Evolutionary conservation across 2,797 vertebrate genomes (phyloP), one percentile per base, ranked within the genome.

Genomic region (Myoxocephalus aenaeus): DNA sequence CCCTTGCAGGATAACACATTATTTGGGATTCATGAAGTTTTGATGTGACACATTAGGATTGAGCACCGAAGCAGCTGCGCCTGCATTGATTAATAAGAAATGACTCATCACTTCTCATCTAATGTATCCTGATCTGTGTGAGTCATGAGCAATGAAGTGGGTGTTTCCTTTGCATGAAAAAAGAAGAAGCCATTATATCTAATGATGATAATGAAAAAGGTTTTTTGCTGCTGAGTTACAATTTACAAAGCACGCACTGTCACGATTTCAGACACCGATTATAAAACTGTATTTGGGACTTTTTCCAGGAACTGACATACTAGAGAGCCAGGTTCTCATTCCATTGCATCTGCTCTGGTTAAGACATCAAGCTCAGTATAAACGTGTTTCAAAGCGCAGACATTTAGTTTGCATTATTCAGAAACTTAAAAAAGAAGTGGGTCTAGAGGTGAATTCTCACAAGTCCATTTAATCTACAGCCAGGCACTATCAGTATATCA

Each of bases 71-170:
- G 74, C 81, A 74, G 74, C 76, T 70, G 51, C 53, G 86, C 71
- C 75, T 86, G 72, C 75, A 82, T 79, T 38, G 25, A 78, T 89
- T 80, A 80, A 82, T 44, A 62, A 76, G 58, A 80, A 80, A 87
- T 93, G 86, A 93, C 83, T 93, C 93, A 93, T 89, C 77, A 56
- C 46, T 67, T 77, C 67, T 79, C 73, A 29, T 74, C 73, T 61
- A 63, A 74, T 69, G 76, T 53, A 70, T 79, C 65, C 70, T 4
- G 3, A 73, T 71, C 50, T 65, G 32, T 56, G 59, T 85, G 81
- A 89, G 82, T 90, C 81, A 89, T 53, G 74, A 79, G 62, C 72
- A 72, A 74, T 76, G 59, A 79, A 82, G 73, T 63, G 75, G 74
- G 40, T 70, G 46, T 67, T 80, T 78, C 68, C 22, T 51, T 44